Evolutionary conservation across 2,797 vertebrate species (phyloP), one percentile per base, ranked within the genome.

Genomic region (Melanotaenia trifasciata): DNA sequence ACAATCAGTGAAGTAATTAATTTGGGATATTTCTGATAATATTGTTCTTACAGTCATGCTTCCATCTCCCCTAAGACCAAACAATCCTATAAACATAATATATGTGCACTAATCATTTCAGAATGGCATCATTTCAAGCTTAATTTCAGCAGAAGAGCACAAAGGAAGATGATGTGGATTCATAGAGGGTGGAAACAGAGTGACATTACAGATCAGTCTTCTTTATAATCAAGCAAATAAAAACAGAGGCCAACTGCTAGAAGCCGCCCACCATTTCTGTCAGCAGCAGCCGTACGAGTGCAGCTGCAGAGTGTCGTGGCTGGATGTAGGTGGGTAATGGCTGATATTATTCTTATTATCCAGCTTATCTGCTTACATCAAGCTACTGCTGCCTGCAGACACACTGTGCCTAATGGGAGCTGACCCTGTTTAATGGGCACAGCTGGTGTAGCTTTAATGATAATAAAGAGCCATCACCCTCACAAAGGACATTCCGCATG

Each of bases 301-400:
- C 57, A 72, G 74, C 78, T 74, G 76, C 79, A 70, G 79, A 84
- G 50, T 59, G 71, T 67, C n/a, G 67, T 69, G 70, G 50, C 73
- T 75, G 68, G 35, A 79, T 56, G 89, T 86, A 76, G 86, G 80
- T 50, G 79, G 67, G 51, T 81, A 83, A 90, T 78, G 58, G 64
- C 84, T 95, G 93, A 50, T 93, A 94, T 66, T 95, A 93, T 72
- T 83, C 65, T 79, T 63, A 70, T 76, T 84, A 84, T 74, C 66
- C 70, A 76, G 47, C 65, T 81, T 72, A 72, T 84, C 83, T 80
- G 63, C 84, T 78, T 64, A 62, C 69, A 76, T 79, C 40, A 74
- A 79, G 60, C 79, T 1, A 56, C 66, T 61, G 51, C 75, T 51
- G 64, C 68, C 70, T 76, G 64, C 47, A 53, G 47, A 94, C 95